These are phyloP conservation scores for Turdus rufiventris DNA, from an alignment of 2,113 vertebrate genomes.

Conservation along the genomic window DNA sequence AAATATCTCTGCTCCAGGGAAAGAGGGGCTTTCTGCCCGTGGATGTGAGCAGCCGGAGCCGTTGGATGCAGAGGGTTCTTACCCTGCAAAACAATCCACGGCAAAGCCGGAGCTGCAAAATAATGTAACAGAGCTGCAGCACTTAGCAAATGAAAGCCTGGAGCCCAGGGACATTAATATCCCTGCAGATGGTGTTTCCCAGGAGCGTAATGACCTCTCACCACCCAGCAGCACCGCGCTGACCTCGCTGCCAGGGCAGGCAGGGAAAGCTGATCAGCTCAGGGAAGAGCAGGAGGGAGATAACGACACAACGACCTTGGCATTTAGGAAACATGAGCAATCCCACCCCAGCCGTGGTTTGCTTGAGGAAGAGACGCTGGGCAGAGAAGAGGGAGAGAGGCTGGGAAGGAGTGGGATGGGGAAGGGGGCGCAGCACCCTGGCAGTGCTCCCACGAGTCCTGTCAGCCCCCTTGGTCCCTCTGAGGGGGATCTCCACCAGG, in stretches of 20 bases:
- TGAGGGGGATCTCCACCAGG: neutral
- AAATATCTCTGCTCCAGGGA: neutral
- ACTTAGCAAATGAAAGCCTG: neutral
- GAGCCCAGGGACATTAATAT: neutral
- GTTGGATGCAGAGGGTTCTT: neutral
- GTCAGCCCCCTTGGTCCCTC: neutral
- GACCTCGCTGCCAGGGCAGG: constrained; percentile 27
- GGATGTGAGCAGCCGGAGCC: neutral
- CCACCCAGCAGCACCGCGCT: neutral
- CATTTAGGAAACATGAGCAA: constrained; percentile 50
- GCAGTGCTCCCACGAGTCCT: neutral
- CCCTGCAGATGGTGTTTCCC: constrained; percentile 21
- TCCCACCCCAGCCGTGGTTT: neutral
- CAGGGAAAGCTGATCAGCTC: neutral
- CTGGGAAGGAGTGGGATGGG: neutral
- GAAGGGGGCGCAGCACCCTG: neutral
- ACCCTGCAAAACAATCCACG: neutral
- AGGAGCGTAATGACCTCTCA: constrained; percentile 9
- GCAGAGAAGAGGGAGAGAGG: neutral
- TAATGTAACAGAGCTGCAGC: neutral
- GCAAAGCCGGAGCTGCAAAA: neutral
- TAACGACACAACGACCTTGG: constrained; percentile 56
- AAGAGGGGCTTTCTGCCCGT: neutral
- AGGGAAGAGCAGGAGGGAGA: constrained; percentile 2
- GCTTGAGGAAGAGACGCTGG: neutral